Evolutionary conservation across 2,113 vertebrate species (phyloP), one percentile per base, ranked within the genome.

Genomic region (Dromas ardeola): DNA sequence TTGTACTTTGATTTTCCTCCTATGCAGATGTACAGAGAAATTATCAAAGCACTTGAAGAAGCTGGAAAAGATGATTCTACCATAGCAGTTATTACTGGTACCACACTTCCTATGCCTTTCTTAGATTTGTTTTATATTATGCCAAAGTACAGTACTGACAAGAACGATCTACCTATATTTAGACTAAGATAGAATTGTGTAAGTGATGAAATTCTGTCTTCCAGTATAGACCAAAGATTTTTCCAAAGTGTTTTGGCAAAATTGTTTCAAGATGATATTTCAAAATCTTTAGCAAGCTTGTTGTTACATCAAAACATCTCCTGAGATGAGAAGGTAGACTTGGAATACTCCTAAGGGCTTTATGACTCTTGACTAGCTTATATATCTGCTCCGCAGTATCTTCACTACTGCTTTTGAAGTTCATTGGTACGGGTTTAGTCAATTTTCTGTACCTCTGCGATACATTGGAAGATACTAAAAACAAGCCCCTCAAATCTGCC

Each of bases 81-180:
- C 85, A 71, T 99, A 95, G 98, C 99, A 17, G 99, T 99, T 45
- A 11, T 99, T 32, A 99, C 99, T 81, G 99, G 99, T 99, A 97
- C 90, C 13, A 14, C 15, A 6, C 73, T 94, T 92, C 52, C 52
- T 43, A 25, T 58, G 20, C 14, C 55, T 92, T 25, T 88, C 72
- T 27, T 74, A 43, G 10, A 62, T 89, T 53, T 80, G 10, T 77
- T 96, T 81, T 89, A 5, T 66, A 13, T 90, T 86, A 12, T 42
- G 40, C 14, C n/a, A 13, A 61, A 77, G 34, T 61, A 17, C 34
- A 30, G 18, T 56, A 45, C 34, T 76, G 40, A 79, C 4, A 10
- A 30, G 14, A 91, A 23, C 38, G 86, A 18, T 80, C 40, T 55
- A 25, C 65, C 19, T 61, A 7, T 71, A 22, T 81, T 71, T 79